Conservation (phyloP, 2,113 vertebrate genomes). For the Bos javanicus region DNA sequence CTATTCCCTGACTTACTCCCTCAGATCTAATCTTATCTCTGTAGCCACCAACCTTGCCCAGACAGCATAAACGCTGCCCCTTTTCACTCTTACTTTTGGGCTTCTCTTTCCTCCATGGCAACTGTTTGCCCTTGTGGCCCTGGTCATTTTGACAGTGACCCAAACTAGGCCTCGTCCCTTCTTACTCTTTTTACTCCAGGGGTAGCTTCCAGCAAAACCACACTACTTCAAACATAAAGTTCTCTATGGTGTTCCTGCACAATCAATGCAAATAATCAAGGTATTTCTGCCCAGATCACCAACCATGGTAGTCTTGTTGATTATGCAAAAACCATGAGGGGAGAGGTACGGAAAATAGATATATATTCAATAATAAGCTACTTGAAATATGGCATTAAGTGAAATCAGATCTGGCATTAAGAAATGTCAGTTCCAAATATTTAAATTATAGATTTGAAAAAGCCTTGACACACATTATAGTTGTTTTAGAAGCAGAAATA, state of each 20-base stretch:
- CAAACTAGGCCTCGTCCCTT: neutral
- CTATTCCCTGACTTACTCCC: neutral
- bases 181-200: neutral
- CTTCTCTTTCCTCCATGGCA: neutral
- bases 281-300: neutral
- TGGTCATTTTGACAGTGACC: neutral
- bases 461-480: neutral
- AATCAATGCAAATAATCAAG: neutral
- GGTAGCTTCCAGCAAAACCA: neutral
- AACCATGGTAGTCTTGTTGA: neutral
- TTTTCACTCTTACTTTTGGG: neutral
- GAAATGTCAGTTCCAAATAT: neutral
- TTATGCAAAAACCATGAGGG: neutral
- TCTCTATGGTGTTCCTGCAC: neutral
- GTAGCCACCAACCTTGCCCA: neutral
- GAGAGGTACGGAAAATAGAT: neutral
- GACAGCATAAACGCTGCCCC: neutral
- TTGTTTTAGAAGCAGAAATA: slow-evolving; percentile 29
- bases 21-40: neutral
- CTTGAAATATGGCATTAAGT: neutral
- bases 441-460: slow-evolving; percentile 31
- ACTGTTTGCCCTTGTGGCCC: neutral
- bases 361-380: neutral
- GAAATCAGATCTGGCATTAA: neutral
- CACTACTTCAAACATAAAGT: neutral